These are phyloP conservation scores for Anas georgica DNA, from an alignment of 2,797 vertebrate genomes.

Conservation along the genomic window DNA sequence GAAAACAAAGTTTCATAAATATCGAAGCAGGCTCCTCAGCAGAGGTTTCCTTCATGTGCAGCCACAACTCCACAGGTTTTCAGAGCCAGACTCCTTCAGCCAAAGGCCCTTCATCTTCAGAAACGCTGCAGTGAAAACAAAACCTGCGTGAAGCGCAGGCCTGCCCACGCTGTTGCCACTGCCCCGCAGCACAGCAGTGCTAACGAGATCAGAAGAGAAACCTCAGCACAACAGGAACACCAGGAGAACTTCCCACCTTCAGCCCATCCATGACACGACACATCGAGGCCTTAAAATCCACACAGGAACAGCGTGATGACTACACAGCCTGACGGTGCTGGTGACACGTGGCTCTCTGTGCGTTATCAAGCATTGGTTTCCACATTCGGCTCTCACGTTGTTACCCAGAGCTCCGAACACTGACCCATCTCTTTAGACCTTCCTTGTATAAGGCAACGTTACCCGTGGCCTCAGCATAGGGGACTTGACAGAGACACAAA, in stretches of 20 bases:
- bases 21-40: neutral
- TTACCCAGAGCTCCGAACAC: neutral
- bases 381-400: neutral
- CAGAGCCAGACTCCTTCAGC: neutral
- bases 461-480: fast-evolving
- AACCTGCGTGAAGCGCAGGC: neutral
- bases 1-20: conserved; percentile 73
- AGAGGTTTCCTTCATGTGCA: neutral
- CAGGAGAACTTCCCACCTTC: neutral
- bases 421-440: neutral
- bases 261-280: neutral
- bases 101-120: neutral
- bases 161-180: neutral
- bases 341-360: neutral
- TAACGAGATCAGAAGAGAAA: neutral
- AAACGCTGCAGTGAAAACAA: neutral
- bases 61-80: neutral
- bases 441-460: neutral
- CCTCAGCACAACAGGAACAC: neutral
- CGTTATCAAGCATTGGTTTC: neutral
- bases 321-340: neutral
- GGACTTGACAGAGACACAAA: neutral
- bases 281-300: neutral
- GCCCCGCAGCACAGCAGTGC: no score
- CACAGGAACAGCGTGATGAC: neutral